Base-by-base conservation (phyloP, 1,140 invertebrate genomes). In the Teleogryllus occipitalis region DNA sequence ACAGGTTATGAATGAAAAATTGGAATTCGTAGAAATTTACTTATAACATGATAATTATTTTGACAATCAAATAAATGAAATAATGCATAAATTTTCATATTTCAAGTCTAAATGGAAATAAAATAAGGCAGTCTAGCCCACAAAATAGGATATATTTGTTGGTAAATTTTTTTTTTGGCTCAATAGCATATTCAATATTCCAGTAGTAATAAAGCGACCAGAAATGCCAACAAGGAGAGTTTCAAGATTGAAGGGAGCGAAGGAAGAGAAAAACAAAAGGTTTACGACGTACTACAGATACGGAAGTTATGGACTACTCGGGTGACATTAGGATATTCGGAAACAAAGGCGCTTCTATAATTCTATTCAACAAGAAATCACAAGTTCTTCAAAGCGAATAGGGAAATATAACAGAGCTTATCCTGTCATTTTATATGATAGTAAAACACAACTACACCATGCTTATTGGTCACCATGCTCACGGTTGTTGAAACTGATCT, bases 401-500 rank as follows among this genome's bases (percentile, higher is more conserved):
- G 27, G n/a, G 47, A 78, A 78, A 78, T 49, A 78, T 47, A 49
- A 46, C 10, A 78, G 47, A 78, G 46, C 48, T 65, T 46, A 15
- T 46, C 10, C 27, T 54, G 47, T 8, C 12, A 78, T 10, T 54
- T 14, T 78, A 46, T 46, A 78, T 8, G 77, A 49, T 10, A 46
- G 21, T 21, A 22, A 78, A 49, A n/a, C 49, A 10, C n/a, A 46
- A 47, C 22, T 78, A 78, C 8, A 10, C 10, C 8, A n/a, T n/a
- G n/a, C n/a, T n/a, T 22, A 49, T 15, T 78, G 47, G 18, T 12
- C 14, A 46, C 48, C 8, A 10, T 78, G 10, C 8, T 46, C 27
- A 78, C 47, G 77, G 74, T 78, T 49, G 46, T 49, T 21, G 48
- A 78, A 78, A 46, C 49, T 78, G 77, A 46, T 78, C 77, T 78